Evolutionary conservation across 2,888 invertebrate species (phyloP).

Genomic region (Microctonus hyperodae): DNA sequence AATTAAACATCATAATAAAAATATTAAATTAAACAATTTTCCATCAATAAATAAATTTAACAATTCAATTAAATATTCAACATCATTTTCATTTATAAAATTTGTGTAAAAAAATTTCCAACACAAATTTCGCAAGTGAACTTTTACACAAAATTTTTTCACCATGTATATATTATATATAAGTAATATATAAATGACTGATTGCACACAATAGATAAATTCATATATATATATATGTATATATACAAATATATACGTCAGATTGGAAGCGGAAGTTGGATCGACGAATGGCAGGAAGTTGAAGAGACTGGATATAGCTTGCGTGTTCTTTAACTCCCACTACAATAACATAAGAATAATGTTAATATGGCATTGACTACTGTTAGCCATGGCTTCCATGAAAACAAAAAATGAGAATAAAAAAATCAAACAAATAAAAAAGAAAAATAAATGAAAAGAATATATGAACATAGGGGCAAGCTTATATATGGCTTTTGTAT

Average conservation of each 20-base stretch:
- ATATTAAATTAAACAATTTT: no score
- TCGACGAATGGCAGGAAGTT: constrained; percentile 62
- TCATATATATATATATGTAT: background rate
- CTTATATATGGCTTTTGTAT: constrained; percentile 16
- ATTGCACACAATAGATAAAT: no score
- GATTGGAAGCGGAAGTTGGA: constrained; percentile 52
- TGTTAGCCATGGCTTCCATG: constrained; percentile 18
- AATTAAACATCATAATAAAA: no score
- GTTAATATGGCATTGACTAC: constrained; percentile 27
- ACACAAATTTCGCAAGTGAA: no score
- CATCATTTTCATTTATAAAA: no score
- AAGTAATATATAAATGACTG: no score
- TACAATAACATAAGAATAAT: background rate
- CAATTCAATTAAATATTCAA: no score
- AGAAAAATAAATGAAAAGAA: constrained; percentile 12
- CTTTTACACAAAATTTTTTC: no score
- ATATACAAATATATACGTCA: constrained; percentile 10
- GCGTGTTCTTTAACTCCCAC: constrained; percentile 46
- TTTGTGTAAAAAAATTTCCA: no score
- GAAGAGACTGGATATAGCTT: constrained; percentile 59
- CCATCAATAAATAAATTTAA: no score
- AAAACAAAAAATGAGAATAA: constrained; percentile 7
- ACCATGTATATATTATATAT: no score
- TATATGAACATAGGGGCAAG: background rate
- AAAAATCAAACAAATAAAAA: background rate